Conservation (phyloP, 2,888 invertebrate species). For the Tricholauxania praeusta region DNA sequence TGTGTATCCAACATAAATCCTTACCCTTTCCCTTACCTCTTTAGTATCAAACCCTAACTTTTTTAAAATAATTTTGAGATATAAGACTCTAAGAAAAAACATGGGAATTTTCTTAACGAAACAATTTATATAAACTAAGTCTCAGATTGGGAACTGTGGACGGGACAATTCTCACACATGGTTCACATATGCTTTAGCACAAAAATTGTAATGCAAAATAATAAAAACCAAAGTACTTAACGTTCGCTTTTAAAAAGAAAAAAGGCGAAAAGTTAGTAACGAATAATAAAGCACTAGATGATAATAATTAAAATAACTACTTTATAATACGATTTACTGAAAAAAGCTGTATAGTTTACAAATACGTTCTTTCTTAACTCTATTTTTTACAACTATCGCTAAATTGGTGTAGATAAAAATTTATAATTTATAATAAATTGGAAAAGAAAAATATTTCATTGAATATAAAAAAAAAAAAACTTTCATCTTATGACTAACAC, state of each 20-base stretch:
- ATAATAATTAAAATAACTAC: too few relatives aligned
- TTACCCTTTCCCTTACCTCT: neutral
- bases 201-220: conserved; percentile 11
- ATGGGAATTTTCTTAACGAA: conserved; percentile 45
- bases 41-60: too few relatives aligned
- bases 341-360: conserved; percentile 26
- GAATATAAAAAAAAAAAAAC: conserved; percentile 9
- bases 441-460: neutral
- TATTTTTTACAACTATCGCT: conserved; percentile 24
- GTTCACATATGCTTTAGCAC: conserved; percentile 65
- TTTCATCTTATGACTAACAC: neutral
- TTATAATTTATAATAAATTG: neutral
- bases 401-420: conserved; percentile 27
- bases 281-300: too few relatives aligned
- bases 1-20: neutral
- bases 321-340: too few relatives aligned
- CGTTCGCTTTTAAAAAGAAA: neutral
- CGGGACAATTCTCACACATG: conserved; percentile 81
- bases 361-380: conserved; percentile 11
- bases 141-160: conserved; percentile 85
- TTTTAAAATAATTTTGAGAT: conserved; percentile 53
- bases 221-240: neutral
- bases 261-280: neutral
- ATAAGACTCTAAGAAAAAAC: conserved; percentile 39
- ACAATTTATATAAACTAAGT: conserved; percentile 51